Evolutionary conservation across 2,113 vertebrate genomes (phyloP), one percentile per base, ranked within the genome.

Genomic region (Gymnogyps californianus): DNA sequence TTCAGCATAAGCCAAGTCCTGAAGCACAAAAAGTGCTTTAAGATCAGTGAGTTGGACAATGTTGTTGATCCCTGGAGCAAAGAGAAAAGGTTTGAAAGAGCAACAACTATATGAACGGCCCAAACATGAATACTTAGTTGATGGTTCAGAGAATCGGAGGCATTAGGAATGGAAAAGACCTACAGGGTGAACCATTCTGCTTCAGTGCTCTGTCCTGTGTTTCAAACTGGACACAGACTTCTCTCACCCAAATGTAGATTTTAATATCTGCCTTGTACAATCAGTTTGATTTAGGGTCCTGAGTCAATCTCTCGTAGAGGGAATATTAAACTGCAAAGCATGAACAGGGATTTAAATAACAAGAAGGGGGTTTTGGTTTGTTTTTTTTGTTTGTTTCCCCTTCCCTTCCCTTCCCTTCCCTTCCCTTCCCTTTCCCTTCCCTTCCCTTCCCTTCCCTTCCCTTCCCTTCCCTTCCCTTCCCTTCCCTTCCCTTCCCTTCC

Each of bases 51-150:
- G 58, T 5, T 94, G 82, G 70, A 95, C 84, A 83, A 71, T 66
- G 29, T 83, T 96, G 86, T 97, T 94, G 95, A 93, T 81, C 91
- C 93, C 95, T 91, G 75, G 77, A 95, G 94, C 91, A 87, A 96
- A 91, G 66, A 91, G 32, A 58, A 86, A 83, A 74, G 66, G 46
- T 91, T 80, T 3, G 40, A 93, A 96, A 93, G 78, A 96, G 71
- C 75, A 94, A 21, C 46, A 90, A 44, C 78, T 90, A 2, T 47
- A 59, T 31, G 87, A 93, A 80, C 0, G 1, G 89, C 54, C 84
- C 64, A 88, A 87, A 89, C 36, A 58, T 70, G 71, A 96, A 74
- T 88, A 74, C 54, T 83, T 49, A 83, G 75, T 47, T 52, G 65
- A 77, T 75, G 93, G 91, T 86, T 97, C 93, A 86, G 44, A 71